Evolutionary conservation across 1,140 invertebrate species (phyloP).

Genomic region (Aphelenchoides besseyi): DNA sequence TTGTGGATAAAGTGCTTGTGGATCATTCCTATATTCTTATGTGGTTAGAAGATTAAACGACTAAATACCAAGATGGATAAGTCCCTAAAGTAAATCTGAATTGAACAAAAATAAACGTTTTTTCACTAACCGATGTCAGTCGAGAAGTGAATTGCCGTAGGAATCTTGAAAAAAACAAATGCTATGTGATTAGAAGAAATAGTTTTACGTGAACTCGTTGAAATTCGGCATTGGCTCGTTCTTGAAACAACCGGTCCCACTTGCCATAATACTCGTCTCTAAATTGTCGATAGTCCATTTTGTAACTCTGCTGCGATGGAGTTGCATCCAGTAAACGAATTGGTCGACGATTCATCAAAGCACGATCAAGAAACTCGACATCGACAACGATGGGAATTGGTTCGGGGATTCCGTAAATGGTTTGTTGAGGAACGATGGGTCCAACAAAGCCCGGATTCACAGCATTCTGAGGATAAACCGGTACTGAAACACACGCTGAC

Average conservation of each 20-base stretch:
- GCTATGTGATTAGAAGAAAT: not conserved
- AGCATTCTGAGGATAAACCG: slow-evolving; percentile 2
- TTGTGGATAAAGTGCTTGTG: slow-evolving; percentile 37
- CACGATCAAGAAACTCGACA: slow-evolving; percentile 30
- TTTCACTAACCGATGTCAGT: slow-evolving; percentile 43
- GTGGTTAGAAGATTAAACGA: not conserved
- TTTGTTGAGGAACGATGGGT: slow-evolving; percentile 15
- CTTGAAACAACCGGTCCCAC: slow-evolving; percentile 26
- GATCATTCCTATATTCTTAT: slow-evolving; percentile 46
- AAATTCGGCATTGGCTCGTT: slow-evolving; percentile 25
- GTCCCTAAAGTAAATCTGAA: not conserved
- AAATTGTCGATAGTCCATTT: slow-evolving; percentile 30
- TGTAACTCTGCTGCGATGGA: slow-evolving; percentile 24
- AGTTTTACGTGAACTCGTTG: slow-evolving; percentile 18
- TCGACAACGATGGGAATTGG: slow-evolving; percentile 25
- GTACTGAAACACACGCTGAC: not conserved
- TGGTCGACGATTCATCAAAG: slow-evolving; percentile 16
- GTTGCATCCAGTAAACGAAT: slow-evolving; percentile 39
- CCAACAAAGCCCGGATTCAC: slow-evolving; percentile 20
- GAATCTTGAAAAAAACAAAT: slow-evolving; percentile 31
- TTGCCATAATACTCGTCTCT: slow-evolving; percentile 33
- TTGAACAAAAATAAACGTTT: slow-evolving; percentile 34
- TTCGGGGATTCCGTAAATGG: slow-evolving; percentile 6
- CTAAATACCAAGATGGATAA: not conserved
- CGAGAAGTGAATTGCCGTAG: slow-evolving; percentile 43